These are phyloP conservation scores for Vombatus ursinus DNA, from an alignment of 2,113 vertebrate species.

Conservation along the genomic window DNA sequence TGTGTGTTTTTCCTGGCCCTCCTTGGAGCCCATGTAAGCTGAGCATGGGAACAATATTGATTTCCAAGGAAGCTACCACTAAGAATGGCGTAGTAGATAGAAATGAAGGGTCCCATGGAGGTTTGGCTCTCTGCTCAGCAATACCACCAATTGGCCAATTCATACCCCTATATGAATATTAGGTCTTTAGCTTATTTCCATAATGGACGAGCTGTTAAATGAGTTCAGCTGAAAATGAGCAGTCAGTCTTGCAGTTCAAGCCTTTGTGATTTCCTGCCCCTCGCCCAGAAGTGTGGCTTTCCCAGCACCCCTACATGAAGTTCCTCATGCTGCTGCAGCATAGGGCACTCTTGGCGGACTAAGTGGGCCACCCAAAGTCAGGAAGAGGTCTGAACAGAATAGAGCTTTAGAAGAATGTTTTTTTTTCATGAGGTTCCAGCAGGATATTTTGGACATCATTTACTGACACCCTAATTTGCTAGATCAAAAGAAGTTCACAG, in stretches of 20 bases:
- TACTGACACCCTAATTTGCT: constrained; percentile 55
- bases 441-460: constrained; percentile 60
- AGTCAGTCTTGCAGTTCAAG: neutral
- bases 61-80: neutral
- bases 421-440: constrained; percentile 55
- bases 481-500: constrained; percentile 40
- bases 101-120: neutral
- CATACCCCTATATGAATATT: neutral
- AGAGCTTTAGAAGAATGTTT: constrained; percentile 60
- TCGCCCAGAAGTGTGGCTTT: neutral
- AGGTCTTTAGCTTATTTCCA: neutral
- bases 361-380: constrained; percentile 50
- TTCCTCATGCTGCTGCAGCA: constrained; percentile 48
- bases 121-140: neutral
- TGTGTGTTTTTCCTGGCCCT: neutral
- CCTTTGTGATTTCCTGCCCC: constrained; percentile 18
- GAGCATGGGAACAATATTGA: neutral
- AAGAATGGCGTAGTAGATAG: neutral
- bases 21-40: neutral
- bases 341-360: constrained; percentile 51
- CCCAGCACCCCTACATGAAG: fast-evolving
- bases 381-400: constrained; percentile 60
- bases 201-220: neutral
- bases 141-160: neutral
- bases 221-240: neutral